Evolutionary conservation across 30 jellyfish, hydroid and myxozoan genomes (phyloP).

Genomic region (Aurelia sp.): DNA sequence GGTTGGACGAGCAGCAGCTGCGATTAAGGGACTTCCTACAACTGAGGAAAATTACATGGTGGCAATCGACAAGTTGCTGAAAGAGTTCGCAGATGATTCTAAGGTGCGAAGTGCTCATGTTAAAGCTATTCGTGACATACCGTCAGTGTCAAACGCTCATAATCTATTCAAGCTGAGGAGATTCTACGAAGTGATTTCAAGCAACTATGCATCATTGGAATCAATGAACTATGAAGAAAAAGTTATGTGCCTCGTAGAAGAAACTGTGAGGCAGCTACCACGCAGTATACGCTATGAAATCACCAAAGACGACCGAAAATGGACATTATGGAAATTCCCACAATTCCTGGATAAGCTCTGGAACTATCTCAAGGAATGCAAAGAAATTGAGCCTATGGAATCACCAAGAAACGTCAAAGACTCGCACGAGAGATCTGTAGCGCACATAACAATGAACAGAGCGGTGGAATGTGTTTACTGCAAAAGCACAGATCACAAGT

Average conservation of each 20-base stretch:
- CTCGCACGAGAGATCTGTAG: constrained; percentile 4
- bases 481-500: constrained; percentile 26
- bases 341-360: constrained; percentile 30
- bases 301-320: constrained; percentile 46
- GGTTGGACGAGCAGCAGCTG: constrained; percentile 62
- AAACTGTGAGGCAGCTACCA: constrained; percentile 59
- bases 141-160: constrained; percentile 38
- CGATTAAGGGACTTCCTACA: constrained; percentile 16
- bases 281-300: constrained; percentile 39
- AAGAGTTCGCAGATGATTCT: constrained; percentile 46
- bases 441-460: constrained; percentile 34
- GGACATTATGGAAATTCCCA: constrained; percentile 43
- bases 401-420: not conserved
- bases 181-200: constrained; percentile 57
- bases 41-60: constrained; percentile 19
- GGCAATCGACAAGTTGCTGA: constrained; percentile 19
- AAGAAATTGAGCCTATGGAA: constrained; percentile 54
- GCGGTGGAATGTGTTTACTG: constrained; percentile 50
- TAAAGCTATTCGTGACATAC: too few species aligned
- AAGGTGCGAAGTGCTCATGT: constrained; percentile 47
- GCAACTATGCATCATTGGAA: constrained; percentile 45
- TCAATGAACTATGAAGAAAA: constrained; percentile 51
- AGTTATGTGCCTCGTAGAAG: constrained; percentile 51
- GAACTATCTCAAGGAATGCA: constrained; percentile 44
- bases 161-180: constrained; percentile 43